Percentiles rank a stretch among this genome's conserved stretches.
Evolutionary conservation across 2,888 invertebrate genomes (phyloP).

Genomic region (Patella pellucida): DNA sequence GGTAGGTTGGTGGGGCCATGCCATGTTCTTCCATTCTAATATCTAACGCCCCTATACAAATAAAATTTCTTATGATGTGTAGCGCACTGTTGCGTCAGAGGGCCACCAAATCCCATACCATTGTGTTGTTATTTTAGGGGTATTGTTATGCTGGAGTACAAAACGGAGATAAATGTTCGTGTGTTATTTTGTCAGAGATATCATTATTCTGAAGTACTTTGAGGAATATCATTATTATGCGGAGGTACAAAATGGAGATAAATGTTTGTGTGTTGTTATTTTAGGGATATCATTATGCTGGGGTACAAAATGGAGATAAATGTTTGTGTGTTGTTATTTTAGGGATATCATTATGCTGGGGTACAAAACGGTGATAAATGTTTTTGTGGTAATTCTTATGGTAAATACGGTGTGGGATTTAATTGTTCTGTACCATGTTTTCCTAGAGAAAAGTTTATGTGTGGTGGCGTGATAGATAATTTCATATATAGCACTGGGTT

Average conservation of each 20-base stretch:
- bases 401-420: constrained; percentile 58
- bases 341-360: constrained; percentile 72
- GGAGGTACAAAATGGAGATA: too few relatives aligned
- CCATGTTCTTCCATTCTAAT: too few relatives aligned
- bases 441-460: constrained; percentile 77
- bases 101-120: too few relatives aligned
- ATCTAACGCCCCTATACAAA: too few relatives aligned
- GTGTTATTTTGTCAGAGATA: constrained; percentile 63
- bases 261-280: not conserved
- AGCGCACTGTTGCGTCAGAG: too few relatives aligned
- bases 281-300: constrained; percentile 71
- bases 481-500: constrained; percentile 80
- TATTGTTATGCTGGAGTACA: constrained; percentile 73
- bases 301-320: constrained; percentile 70
- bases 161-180: constrained; percentile 72
- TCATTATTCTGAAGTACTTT: too few relatives aligned
- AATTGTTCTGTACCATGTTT: constrained; percentile 72
- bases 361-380: constrained; percentile 72
- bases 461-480: constrained; percentile 79
- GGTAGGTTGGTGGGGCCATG: too few relatives aligned
- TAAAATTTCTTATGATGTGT: too few relatives aligned
- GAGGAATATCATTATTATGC: too few relatives aligned
- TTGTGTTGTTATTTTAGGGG: constrained; percentile 40
- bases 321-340: constrained; percentile 73
- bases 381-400: constrained; percentile 73